These are phyloP conservation scores for Eupithecia exiguata DNA, from an alignment of 2,888 invertebrate genomes.

Conservation along the genomic window DNA sequence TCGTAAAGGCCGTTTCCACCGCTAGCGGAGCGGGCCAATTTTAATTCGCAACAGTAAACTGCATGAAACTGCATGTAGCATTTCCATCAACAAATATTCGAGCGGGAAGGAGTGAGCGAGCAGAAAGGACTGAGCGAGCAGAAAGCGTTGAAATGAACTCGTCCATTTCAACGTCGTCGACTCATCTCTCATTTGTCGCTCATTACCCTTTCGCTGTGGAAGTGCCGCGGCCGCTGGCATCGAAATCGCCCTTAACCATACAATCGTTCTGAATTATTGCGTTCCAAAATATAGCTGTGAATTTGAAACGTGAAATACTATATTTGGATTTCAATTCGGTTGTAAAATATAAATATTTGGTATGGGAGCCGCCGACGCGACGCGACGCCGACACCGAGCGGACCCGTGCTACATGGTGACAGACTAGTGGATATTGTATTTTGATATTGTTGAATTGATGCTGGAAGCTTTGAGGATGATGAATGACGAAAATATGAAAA, in stretches of 20 bases:
- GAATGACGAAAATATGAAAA: not conserved
- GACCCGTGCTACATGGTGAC: not conserved
- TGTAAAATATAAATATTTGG: slow-evolving; percentile 35
- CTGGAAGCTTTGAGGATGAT: slow-evolving; percentile 1
- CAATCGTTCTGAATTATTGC: slow-evolving; percentile 50
- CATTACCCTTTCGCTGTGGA: not conserved
- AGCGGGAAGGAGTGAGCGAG: too few relatives aligned
- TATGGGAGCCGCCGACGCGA: not conserved
- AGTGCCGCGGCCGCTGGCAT: slow-evolving; percentile 6
- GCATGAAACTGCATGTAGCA: too few relatives aligned
- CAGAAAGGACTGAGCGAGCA: too few relatives aligned
- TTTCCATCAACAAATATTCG: too few relatives aligned
- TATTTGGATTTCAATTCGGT: slow-evolving; percentile 38
- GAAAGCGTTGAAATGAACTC: too few relatives aligned
- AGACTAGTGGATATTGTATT: not conserved
- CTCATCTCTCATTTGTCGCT: too few relatives aligned
- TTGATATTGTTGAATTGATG: not conserved
- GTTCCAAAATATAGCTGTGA: slow-evolving; percentile 40
- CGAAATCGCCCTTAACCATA: slow-evolving; percentile 31
- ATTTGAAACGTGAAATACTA: slow-evolving; percentile 39
- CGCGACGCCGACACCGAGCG: not conserved
- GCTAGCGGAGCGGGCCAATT: too few relatives aligned
- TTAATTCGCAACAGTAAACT: too few relatives aligned
- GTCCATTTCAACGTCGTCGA: too few relatives aligned
- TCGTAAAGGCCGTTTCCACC: not conserved